Conservation (phyloP, 2,113 vertebrate genomes). For the Urocolius indicus region DNA sequence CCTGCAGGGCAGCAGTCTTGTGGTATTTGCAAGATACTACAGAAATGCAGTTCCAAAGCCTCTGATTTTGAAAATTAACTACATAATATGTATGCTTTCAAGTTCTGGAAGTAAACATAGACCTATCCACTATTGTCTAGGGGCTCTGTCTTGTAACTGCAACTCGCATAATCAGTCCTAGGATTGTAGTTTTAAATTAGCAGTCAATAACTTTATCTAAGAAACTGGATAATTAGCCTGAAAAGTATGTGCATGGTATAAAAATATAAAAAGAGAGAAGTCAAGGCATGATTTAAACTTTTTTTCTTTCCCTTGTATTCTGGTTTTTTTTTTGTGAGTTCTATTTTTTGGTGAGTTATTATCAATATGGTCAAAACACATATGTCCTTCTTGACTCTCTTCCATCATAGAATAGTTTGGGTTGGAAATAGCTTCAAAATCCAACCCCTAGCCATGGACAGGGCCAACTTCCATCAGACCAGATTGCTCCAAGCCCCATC, state of each 20-base stretch:
- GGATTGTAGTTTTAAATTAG: conserved; percentile 13
- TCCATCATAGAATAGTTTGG: not conserved
- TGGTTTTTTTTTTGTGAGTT: not conserved
- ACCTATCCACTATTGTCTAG: not conserved
- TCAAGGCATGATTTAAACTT: not conserved
- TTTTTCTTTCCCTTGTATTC: not conserved
- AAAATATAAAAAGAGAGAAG: not conserved
- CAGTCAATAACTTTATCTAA: not conserved
- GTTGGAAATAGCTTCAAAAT: not conserved
- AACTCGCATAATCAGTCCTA: conserved; percentile 3
- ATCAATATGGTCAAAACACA: not conserved
- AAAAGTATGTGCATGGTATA: not conserved
- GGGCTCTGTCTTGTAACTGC: not conserved
- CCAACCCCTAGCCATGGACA: not conserved
- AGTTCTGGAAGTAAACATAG: not conserved
- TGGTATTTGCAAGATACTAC: conserved; percentile 16
- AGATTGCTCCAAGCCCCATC: accelerated
- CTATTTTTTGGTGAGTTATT: not conserved
- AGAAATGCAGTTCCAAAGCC: conserved; percentile 1
- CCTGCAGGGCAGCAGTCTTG: conserved; percentile 11
- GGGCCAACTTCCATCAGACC: not conserved
- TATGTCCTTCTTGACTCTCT: not conserved
- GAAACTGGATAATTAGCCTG: conserved; percentile 25
- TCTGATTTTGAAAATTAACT: conserved; percentile 45
- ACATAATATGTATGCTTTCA: not conserved